Conservation (phyloP, 37 sponge, comb jelly and placozoan genomes). For the Mnemiopsis leidyi region DNA sequence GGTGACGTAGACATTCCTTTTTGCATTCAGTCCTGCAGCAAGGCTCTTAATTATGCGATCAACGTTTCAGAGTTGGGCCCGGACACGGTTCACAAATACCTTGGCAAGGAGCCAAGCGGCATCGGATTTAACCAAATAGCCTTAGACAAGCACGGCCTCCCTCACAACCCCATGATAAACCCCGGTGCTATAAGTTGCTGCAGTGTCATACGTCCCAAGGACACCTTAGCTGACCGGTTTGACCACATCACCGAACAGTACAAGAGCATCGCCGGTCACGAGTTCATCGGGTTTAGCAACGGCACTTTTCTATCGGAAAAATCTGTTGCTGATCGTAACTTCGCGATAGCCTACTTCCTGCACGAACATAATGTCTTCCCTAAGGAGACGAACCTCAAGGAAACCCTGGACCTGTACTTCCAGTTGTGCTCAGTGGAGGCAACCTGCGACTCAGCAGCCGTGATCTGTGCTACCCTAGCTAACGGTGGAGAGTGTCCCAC, state of each 20-base stretch:
- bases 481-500: conserved; percentile 68
- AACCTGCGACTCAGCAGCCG: conserved; percentile 57
- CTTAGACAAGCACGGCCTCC: conserved; percentile 51
- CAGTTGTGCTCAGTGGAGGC: conserved; percentile 68
- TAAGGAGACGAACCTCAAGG: not conserved
- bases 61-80: conserved; percentile 4
- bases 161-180: conserved; percentile 65
- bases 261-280: conserved; percentile 58
- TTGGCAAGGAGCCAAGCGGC: conserved; percentile 71
- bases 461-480: conserved; percentile 68
- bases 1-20: conserved; percentile 15
- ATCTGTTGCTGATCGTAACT: conserved; percentile 62
- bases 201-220: conserved; percentile 1
- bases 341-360: conserved; percentile 65
- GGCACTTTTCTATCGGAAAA: conserved; percentile 68
- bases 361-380: conserved; percentile 68
- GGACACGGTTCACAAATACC: conserved; percentile 39
- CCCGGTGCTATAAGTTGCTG: conserved; percentile 59
- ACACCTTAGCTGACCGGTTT: conserved; percentile 66
- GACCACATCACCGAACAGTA: conserved; percentile 25
- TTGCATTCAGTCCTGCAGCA: conserved; percentile 53
- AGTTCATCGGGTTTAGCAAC: conserved; percentile 66
- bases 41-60: conserved; percentile 66
- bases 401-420: conserved; percentile 69
- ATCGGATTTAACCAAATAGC: conserved; percentile 56